A percentile compares a stretch with the other conserved stretches of the same genome.
These are phyloP conservation scores for Homarus americanus DNA, from an alignment of 1,140 invertebrate genomes.

Conservation along the genomic window DNA sequence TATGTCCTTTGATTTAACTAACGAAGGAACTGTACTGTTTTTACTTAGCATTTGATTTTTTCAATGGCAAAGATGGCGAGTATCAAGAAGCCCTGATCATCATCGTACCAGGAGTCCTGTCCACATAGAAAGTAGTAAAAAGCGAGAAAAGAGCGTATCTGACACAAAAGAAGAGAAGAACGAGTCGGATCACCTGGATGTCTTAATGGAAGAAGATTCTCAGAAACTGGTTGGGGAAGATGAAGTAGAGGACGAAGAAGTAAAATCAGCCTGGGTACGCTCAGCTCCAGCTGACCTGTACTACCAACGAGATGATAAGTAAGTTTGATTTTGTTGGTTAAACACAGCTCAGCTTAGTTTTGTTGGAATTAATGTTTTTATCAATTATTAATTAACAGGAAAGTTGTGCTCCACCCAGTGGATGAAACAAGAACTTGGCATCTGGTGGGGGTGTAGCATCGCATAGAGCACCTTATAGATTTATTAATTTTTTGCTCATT, in stretches of 20 bases:
- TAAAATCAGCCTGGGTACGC: constrained; percentile 54
- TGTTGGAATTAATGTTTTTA: too few relatives aligned
- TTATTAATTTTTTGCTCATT: too few relatives aligned
- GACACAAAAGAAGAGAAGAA: not conserved
- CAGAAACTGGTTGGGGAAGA: constrained; percentile 16
- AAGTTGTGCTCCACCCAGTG: too few relatives aligned
- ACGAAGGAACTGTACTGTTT: too few relatives aligned
- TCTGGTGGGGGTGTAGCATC: too few relatives aligned
- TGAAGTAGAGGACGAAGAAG: constrained; percentile 45
- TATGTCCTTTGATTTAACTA: too few relatives aligned
- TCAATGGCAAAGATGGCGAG: not conserved
- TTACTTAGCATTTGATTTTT: too few relatives aligned
- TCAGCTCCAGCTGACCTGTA: constrained; percentile 74
- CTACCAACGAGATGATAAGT: constrained; percentile 70
- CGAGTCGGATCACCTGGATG: not conserved
- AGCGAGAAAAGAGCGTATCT: not conserved
- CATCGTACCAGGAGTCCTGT: constrained; percentile 11
- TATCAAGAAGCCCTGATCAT: not conserved
- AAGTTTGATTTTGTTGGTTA: constrained; percentile 14
- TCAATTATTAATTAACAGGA: too few relatives aligned
- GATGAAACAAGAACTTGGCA: too few relatives aligned
- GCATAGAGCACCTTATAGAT: too few relatives aligned
- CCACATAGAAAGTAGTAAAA: not conserved
- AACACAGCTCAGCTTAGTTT: too few relatives aligned
- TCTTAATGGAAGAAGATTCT: constrained; percentile 8